Evolutionary conservation across 2,888 invertebrate genomes (phyloP).

Genomic region (Epinotia bilunana): DNA sequence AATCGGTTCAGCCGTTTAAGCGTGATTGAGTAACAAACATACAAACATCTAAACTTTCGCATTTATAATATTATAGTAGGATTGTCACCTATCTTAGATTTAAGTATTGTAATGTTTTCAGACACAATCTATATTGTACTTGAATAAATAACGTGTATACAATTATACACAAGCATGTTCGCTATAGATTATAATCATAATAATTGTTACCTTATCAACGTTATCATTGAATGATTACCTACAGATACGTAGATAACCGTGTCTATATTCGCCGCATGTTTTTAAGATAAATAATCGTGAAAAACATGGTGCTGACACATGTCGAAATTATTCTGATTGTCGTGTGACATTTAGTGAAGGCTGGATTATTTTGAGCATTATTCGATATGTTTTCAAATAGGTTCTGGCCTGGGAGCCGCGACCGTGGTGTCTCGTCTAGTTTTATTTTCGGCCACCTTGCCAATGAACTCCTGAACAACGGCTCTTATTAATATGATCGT

Average conservation of each 20-base stretch:
- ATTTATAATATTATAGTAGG: too few species aligned
- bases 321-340: slow-evolving; percentile 39
- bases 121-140: too few species aligned
- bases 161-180: background rate
- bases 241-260: background rate
- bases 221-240: too few species aligned
- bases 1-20: too few species aligned
- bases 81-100: too few species aligned
- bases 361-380: slow-evolving; percentile 39
- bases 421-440: slow-evolving; percentile 54
- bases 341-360: slow-evolving; percentile 35
- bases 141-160: too few species aligned
- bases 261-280: background rate
- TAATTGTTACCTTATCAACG: background rate
- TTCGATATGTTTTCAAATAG: slow-evolving; percentile 40
- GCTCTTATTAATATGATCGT: slow-evolving; percentile 28
- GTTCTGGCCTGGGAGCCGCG: slow-evolving; percentile 49
- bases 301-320: slow-evolving; percentile 19
- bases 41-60: too few species aligned
- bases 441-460: slow-evolving; percentile 66
- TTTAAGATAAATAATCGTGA: slow-evolving; percentile 17
- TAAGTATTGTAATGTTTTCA: too few species aligned
- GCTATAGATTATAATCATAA: background rate
- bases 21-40: too few species aligned
- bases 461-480: slow-evolving; percentile 57